Conservation (phyloP, 2,888 invertebrate genomes). For the Phanerotoma sp. region DNA sequence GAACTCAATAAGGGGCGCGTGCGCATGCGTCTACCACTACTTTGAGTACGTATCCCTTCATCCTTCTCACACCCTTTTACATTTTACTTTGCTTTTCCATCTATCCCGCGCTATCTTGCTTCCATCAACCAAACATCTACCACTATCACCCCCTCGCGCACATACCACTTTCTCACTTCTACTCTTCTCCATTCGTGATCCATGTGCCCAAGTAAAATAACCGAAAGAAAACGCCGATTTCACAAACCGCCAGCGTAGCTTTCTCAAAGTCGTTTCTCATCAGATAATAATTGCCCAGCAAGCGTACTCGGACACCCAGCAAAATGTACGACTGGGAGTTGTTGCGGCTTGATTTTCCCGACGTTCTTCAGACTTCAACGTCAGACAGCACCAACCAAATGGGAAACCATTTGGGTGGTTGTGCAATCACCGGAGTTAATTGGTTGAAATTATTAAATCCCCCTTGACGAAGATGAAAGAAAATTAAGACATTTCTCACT, state of each 20-base stretch:
- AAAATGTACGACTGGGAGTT: constrained; percentile 19
- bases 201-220: constrained; percentile 17
- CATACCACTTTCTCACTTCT: background rate
- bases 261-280: constrained; percentile 45
- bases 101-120: background rate
- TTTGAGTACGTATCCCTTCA: constrained; percentile 6
- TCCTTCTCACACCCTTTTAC: constrained; percentile 3
- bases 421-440: constrained; percentile 15
- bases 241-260: constrained; percentile 29
- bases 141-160: too few species aligned
- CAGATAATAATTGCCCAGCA: constrained; percentile 37
- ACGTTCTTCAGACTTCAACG: background rate
- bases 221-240: constrained; percentile 28
- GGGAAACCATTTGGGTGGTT: background rate
- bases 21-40: constrained; percentile 39
- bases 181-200: constrained; percentile 7
- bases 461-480: background rate
- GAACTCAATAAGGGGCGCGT: constrained; percentile 54
- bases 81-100: constrained; percentile 1
- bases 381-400: background rate
- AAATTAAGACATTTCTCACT: constrained; percentile 2
- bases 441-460: constrained; percentile 9
- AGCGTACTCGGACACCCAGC: constrained; percentile 27
- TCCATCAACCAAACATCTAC: background rate
- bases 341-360: constrained; percentile 7